Base-by-base conservation (phyloP, 1,140 invertebrate genomes). In the Drosophila leontia region DNA sequence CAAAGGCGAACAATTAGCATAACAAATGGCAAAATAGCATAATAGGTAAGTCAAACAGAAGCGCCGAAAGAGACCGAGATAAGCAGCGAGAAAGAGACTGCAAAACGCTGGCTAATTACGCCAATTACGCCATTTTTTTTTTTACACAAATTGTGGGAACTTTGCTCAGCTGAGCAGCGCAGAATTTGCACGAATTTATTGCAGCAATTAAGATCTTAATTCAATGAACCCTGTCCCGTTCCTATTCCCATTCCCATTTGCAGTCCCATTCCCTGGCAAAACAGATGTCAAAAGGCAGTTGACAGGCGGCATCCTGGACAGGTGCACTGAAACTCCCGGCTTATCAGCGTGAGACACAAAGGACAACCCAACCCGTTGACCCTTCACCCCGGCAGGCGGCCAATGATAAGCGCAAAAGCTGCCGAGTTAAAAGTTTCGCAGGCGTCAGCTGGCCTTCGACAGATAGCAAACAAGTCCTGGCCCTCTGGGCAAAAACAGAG, bases 101-200 rank as follows among this genome's bases (percentile, higher is more conserved):
- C 37, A 70, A 80, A 84, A 60, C 72, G 75, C 78, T 56, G 71
- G 69, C 74, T 84, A 88, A 88, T 88, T 90, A 79, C 51, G 80
- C 85, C 85, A 88, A 88, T 88, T 88, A 88, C 83, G 85, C 47
- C 65, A 84, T 79, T 78, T 84, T 50, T 78, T 84, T 50, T 19
- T 76, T 65, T 64, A 60, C 68, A 51, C 29, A 82, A 64, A 57
- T 78, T 90, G 85, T 88, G 85, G 85, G 85, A 88, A 87, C 80
- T 75, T 78, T 86, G 68, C 62, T 65, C 75, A 55, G 74, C 81
- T 76, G 62, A 19, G 69, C 60, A 48, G 60, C 19, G 48, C 53
- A 50, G 61, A 84, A 88, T 83, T 72, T 88, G 84, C 59, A 78
- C 78, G 71, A 90, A 90, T 90, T 88, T 90, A 88, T 88, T 90